Conservation (phyloP, 1,140 invertebrate genomes). For the Drosophila kohkoa region DNA sequence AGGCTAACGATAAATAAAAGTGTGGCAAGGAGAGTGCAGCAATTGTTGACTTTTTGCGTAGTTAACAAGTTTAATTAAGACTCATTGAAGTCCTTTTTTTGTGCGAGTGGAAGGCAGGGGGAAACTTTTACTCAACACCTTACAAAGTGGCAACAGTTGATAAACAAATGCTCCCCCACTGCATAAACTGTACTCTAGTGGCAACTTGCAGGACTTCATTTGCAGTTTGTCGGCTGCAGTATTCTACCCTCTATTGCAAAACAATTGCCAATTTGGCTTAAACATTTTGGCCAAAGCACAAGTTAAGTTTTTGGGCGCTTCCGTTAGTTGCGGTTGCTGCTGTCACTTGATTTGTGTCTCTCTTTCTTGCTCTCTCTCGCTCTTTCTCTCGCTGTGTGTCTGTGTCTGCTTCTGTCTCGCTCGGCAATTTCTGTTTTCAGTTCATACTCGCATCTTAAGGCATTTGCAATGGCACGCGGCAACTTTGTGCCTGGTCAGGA, state of each 20-base stretch:
- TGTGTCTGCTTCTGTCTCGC: constrained; percentile 8
- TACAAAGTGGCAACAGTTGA: constrained; percentile 39
- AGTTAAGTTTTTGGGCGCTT: constrained; percentile 76
- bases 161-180: constrained; percentile 43
- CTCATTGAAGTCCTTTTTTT: constrained; percentile 24
- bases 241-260: constrained; percentile 24
- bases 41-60: constrained; percentile 56
- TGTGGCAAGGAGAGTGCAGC: constrained; percentile 8
- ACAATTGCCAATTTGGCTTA: constrained; percentile 80
- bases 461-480: constrained; percentile 64
- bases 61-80: constrained; percentile 59
- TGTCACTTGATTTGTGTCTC: constrained; percentile 71
- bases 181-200: background rate
- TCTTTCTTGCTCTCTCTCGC: constrained; percentile 10
- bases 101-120: background rate
- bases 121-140: constrained; percentile 37
- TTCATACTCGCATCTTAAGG: constrained; percentile 68
- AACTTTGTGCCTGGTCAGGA: constrained; percentile 75
- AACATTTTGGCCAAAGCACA: constrained; percentile 67
- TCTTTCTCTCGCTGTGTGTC: constrained; percentile 20
- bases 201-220: constrained; percentile 24
- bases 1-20: constrained; percentile 5
- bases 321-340: constrained; percentile 59
- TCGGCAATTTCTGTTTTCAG: constrained; percentile 47
- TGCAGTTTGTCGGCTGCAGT: constrained; percentile 21